Evolutionary conservation across 2,888 invertebrate genomes (phyloP).

Genomic region (Torymus tubicola): DNA sequence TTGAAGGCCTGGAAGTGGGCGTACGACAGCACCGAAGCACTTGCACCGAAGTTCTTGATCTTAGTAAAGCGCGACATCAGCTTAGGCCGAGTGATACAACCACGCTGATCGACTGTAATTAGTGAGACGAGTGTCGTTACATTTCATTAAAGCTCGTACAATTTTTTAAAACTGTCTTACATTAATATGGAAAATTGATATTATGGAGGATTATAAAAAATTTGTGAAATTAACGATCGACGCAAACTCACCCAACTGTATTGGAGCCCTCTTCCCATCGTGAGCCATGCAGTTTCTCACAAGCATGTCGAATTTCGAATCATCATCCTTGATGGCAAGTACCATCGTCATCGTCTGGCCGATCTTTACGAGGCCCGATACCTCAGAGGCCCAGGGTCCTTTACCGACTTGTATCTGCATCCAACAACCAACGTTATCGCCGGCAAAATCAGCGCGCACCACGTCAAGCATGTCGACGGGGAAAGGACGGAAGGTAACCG

Average conservation of each 20-base stretch:
- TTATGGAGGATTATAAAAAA: too few species aligned
- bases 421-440: slow-evolving; percentile 97
- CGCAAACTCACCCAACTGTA: slow-evolving; percentile 82
- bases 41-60: slow-evolving; percentile 96
- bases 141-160: background rate
- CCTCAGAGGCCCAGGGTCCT: slow-evolving; percentile 97
- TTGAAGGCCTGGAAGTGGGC: slow-evolving; percentile 97
- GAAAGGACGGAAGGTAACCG: slow-evolving; percentile 95
- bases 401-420: slow-evolving; percentile 98
- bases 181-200: too few species aligned
- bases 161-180: too few species aligned
- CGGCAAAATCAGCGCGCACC: slow-evolving; percentile 95
- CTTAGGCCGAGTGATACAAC: slow-evolving; percentile 94
- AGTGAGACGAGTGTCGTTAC: background rate
- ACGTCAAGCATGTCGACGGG: slow-evolving; percentile 97
- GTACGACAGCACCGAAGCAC: slow-evolving; percentile 93
- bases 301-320: slow-evolving; percentile 96
- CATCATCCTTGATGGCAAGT: slow-evolving; percentile 95
- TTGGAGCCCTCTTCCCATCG: slow-evolving; percentile 94
- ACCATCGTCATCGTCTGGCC: slow-evolving; percentile 99
- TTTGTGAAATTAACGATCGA: background rate
- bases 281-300: slow-evolving; percentile 96
- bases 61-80: slow-evolving; percentile 95
- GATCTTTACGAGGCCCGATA: slow-evolving; percentile 94
- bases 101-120: slow-evolving; percentile 85